Evolutionary conservation across 2,888 invertebrate genomes (phyloP).

Genomic region (Ochropleura plecta): DNA sequence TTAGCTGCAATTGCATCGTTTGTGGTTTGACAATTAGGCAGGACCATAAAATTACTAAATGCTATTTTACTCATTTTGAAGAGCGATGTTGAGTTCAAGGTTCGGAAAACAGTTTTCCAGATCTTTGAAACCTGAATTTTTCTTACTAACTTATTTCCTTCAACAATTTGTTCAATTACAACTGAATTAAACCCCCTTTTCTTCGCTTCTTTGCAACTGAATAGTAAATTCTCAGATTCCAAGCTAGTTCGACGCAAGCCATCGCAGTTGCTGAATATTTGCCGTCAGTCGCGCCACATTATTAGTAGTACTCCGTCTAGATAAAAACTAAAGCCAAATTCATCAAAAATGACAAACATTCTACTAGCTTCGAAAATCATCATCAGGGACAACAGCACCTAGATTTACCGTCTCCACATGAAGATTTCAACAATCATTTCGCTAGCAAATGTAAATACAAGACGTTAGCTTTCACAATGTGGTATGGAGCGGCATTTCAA

Average conservation of each 20-base stretch:
- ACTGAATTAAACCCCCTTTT: background rate
- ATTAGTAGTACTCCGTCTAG: background rate
- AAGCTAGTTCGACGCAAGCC: background rate
- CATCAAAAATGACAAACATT: background rate
- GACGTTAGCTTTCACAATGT: slow-evolving; percentile 79
- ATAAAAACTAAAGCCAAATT: background rate
- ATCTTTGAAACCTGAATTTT: background rate
- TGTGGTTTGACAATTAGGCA: background rate
- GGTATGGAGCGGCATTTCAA: slow-evolving; percentile 72
- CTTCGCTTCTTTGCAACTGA: background rate
- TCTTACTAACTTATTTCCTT: background rate
- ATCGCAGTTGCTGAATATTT: background rate
- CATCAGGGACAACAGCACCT: slow-evolving; percentile 17
- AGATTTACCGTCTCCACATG: slow-evolving; percentile 44
- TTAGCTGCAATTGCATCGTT: slow-evolving; percentile 2
- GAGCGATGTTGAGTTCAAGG: background rate
- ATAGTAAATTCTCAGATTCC: background rate
- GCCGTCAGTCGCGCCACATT: background rate
- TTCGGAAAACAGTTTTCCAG: background rate
- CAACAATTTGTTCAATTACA: background rate
- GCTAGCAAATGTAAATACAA: slow-evolving; percentile 67
- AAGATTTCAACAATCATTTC: slow-evolving; percentile 61
- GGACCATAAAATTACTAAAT: background rate
- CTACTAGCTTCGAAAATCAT: slow-evolving; percentile 16
- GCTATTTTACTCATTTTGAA: background rate